Evolutionary conservation across 2,797 vertebrate species (phyloP), one percentile per base, ranked within the genome.

Genomic region (Anolis apletophallus): DNA sequence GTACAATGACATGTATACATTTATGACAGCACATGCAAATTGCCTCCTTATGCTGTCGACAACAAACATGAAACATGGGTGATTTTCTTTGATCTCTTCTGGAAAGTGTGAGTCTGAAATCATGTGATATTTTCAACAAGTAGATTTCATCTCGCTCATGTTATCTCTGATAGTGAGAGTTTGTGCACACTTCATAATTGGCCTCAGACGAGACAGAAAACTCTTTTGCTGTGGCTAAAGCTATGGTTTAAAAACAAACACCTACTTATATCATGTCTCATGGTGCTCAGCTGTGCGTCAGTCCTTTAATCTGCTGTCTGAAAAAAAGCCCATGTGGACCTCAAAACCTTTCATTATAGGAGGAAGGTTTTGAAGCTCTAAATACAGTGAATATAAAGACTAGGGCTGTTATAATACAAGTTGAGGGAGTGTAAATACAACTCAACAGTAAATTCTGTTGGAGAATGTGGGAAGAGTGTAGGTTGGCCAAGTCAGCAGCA

Each of bases 211-310:
- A 93, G 90, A 88, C 71, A 90, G 89, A 91, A 88, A 74, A 74
- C 61, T 89, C 86, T 89, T 79, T 71, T 50, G 50, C 0, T 0
- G 85, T 84, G 52, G 23, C 71, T 79, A 90, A n/a, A 85, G 88
- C 68, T 85, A 16, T 85, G n/a, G 76, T 64, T 93, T 89, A 81
- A 93, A 93, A 84, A 68, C 79, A 81, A 89, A 85, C 71, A 85
- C 85, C 69, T 85, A 57, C 81, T 81, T 92, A 90, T 83, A 57
- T 90, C 88, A 81, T 78, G 93, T 94, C 85, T 93, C 85, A 89
- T 93, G 92, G 92, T 87, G 95, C 83, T 52, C 77, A 90, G 92
- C 88, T 94, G 91, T 91, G 84, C 6, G 32, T 89, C 79, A 82
- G 91, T 90, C 83, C 89, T 78, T 68, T 69, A 92, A 40, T 89